phyloP scores from a whole-genome alignment of 2,113 vertebrate species.

The Cynocephalus volans region DNA sequence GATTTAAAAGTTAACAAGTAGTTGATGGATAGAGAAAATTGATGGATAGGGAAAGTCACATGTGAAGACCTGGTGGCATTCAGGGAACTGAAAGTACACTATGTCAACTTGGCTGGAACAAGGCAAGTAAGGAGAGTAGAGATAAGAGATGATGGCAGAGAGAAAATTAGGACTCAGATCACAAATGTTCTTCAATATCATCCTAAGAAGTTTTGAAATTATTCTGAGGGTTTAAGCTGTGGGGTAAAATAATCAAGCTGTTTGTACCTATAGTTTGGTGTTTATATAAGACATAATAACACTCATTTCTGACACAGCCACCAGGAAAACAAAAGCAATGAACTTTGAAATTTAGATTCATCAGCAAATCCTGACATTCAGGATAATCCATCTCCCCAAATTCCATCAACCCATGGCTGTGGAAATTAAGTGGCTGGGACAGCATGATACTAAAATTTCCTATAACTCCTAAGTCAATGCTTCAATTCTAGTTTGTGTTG shows the following conservation, averaged over 20 bases:
- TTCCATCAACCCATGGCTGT: background rate
- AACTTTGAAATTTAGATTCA: slow-evolving; percentile 36
- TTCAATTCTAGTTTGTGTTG: background rate
- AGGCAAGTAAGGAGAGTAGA: background rate
- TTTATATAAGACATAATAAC: background rate
- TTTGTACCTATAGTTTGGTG: background rate
- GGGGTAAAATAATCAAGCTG: background rate
- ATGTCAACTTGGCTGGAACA: background rate
- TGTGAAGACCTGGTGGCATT: background rate
- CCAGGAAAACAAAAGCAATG: slow-evolving; percentile 12
- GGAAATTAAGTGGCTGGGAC: background rate
- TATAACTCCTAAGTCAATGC: background rate
- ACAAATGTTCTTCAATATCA: background rate
- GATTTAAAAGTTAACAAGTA: background rate
- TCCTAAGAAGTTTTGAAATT: background rate
- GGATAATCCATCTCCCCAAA: background rate
- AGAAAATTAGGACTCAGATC: background rate
- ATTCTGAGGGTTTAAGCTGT: background rate
- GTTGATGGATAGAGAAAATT: background rate
- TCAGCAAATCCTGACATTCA: background rate
- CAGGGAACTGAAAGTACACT: background rate
- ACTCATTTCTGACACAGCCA: background rate
- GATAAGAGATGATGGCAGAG: background rate
- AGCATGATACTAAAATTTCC: background rate
- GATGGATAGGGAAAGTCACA: background rate